Conservation (phyloP, 92 coral and sea anemone species). For the Virgularia gustaviana region DNA sequence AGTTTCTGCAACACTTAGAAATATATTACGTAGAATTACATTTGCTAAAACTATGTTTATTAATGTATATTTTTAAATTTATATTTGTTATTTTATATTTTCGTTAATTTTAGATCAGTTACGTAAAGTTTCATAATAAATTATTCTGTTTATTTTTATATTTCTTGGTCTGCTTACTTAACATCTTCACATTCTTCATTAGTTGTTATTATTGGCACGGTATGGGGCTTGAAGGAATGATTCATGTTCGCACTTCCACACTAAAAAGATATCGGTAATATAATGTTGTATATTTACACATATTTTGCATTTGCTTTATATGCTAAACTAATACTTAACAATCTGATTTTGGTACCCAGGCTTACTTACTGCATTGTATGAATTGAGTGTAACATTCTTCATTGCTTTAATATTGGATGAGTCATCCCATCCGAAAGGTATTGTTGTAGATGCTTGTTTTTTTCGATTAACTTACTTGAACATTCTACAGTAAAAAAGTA, state of each 20-base stretch:
- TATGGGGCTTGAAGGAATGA: conserved; percentile 6
- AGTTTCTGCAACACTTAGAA: too few species aligned
- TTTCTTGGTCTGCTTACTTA: too few species aligned
- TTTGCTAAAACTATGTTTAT: too few species aligned
- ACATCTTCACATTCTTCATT: conserved; percentile 22
- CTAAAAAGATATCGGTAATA: conserved; percentile 1
- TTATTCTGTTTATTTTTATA: too few species aligned
- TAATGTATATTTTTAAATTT: too few species aligned
- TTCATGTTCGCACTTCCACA: conserved; percentile 35
- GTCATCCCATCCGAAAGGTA: conserved; percentile 68
- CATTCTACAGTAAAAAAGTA: conserved; percentile 33
- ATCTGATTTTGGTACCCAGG: neutral
- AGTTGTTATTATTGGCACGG: conserved; percentile 34
- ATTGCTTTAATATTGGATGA: conserved; percentile 31
- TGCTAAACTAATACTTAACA: neutral
- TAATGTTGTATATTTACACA: neutral
- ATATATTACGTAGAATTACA: too few species aligned
- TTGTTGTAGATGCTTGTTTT: conserved; percentile 47
- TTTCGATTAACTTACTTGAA: conserved; percentile 46
- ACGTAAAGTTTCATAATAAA: too few species aligned
- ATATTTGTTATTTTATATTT: too few species aligned
- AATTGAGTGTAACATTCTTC: conserved; percentile 48
- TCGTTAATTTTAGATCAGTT: too few species aligned
- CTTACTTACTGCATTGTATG: conserved; percentile 56
- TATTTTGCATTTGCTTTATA: neutral